Percentiles rank a stretch among this genome's conserved stretches.
Evolutionary conservation across 2,113 vertebrate genomes (phyloP).

Genomic region (Pholis gunnellus): DNA sequence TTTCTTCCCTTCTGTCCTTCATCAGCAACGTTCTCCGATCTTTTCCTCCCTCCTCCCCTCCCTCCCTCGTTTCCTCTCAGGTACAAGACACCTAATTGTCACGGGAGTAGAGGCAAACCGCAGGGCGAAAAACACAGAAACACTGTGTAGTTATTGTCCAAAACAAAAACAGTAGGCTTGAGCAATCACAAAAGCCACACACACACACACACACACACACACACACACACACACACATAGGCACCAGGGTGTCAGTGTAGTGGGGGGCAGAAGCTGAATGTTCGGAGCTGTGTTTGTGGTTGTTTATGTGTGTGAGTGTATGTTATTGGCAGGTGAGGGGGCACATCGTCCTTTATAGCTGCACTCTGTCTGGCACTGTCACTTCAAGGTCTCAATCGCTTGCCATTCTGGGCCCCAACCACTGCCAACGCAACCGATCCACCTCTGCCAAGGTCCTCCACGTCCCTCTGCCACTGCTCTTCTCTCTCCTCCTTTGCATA

Average conservation of each 20-base stretch:
- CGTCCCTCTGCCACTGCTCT: slow-evolving; percentile 63
- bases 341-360: slow-evolving; percentile 71
- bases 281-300: slow-evolving; percentile 52
- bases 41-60: slow-evolving; percentile 5
- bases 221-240: slow-evolving; percentile 21
- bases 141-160: slow-evolving; percentile 54
- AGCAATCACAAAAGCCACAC: slow-evolving; percentile 36
- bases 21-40: background rate
- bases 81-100: slow-evolving; percentile 64
- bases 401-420: slow-evolving; percentile 63
- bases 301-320: slow-evolving; percentile 59
- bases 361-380: slow-evolving; percentile 72
- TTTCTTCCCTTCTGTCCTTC: slow-evolving; percentile 22
- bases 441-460: slow-evolving; percentile 76
- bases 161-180: slow-evolving; percentile 53
- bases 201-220: slow-evolving; percentile 17
- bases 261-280: slow-evolving; percentile 40
- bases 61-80: slow-evolving; percentile 42
- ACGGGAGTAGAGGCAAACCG: slow-evolving; percentile 48
- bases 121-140: slow-evolving; percentile 41
- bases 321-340: slow-evolving; percentile 74
- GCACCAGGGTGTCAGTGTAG: slow-evolving; percentile 34
- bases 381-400: slow-evolving; percentile 78
- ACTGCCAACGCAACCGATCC: slow-evolving; percentile 64
- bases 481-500: slow-evolving; percentile 76